These are phyloP conservation scores for Brachionus manjavacas DNA, from an alignment of 1,140 invertebrate genomes.

Conservation along the genomic window DNA sequence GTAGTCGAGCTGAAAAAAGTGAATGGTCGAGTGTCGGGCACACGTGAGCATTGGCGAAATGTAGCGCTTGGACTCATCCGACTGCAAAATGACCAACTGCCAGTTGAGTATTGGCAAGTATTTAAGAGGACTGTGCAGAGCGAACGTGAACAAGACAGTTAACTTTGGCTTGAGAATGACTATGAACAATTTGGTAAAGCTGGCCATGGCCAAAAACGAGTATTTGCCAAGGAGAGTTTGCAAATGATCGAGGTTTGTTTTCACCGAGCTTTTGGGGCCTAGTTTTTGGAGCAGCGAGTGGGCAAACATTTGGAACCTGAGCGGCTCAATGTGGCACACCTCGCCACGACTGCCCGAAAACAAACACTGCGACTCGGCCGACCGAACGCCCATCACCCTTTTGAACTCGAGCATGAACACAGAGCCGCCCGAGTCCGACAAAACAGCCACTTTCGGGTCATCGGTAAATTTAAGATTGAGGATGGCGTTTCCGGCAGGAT, in stretches of 20 bases:
- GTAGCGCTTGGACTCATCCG: constrained; percentile 60
- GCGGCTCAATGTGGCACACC: constrained; percentile 79
- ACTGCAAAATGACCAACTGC: constrained; percentile 81
- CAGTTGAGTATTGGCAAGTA: constrained; percentile 77
- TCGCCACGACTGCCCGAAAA: constrained; percentile 92
- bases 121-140: constrained; percentile 56
- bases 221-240: background rate
- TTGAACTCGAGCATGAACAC: constrained; percentile 88
- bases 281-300: background rate
- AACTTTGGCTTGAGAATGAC: constrained; percentile 74
- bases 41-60: constrained; percentile 72
- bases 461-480: constrained; percentile 78
- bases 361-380: constrained; percentile 78
- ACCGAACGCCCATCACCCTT: constrained; percentile 76
- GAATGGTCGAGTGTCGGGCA: constrained; percentile 63
- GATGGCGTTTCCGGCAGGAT: constrained; percentile 78
- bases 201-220: constrained; percentile 11
- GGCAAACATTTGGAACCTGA: constrained; percentile 57
- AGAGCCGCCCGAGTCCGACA: constrained; percentile 90
- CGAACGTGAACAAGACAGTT: constrained; percentile 66
- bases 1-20: constrained; percentile 30
- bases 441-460: constrained; percentile 70
- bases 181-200: constrained; percentile 67
- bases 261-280: background rate
- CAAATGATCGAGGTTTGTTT: background rate